Evolutionary conservation across 1,140 invertebrate species (phyloP), one percentile per base, ranked within the genome.

Genomic region (Brachionus plicatilis): DNA sequence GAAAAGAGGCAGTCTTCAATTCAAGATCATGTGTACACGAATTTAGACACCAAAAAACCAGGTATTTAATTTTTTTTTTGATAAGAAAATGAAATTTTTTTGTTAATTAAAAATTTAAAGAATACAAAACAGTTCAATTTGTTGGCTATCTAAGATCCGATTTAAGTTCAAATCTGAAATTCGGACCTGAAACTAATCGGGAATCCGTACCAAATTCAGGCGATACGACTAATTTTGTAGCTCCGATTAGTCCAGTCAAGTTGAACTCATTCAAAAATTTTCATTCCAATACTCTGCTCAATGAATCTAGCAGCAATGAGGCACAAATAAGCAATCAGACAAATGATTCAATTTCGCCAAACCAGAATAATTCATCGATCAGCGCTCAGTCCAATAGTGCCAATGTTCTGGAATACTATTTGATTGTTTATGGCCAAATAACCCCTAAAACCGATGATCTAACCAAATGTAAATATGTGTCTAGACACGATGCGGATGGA

Each of bases 111-210:
- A 41, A 12, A 33, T 29, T 17, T 43, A 9, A 75, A 75, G 72
- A 76, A 12, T 82, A 82, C 33, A 60, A 65, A 82, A 47, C 43
- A 24, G 79, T 82, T 24, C 50, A 82, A 33, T 82, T 82, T 82
- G 79, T 65, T 20, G 79, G 79, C 17, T 82, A 65, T 82, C 60
- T 82, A 11, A 60, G 79, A 27, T 60, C 79, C 17, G 79, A 82
- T 27, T 82, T 82, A 56, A 82, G 53, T 65, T 27, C 79, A 9
- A 82, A 82, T 82, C 37, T 82, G 60, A 82, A 82, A 68, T 68
- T 65, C 43, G 45, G 56, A 20, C 27, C 20, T 33, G 76, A 56
- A 33, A 41, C 11, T 37, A 50, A 56, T 29, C 76, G 50, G 37
- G 47, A 27, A 50, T 50, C 72, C 6, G 17, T 76, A 29, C 14